Conservation (phyloP, 1,140 invertebrate genomes). For the Galendromus occidentalis region DNA sequence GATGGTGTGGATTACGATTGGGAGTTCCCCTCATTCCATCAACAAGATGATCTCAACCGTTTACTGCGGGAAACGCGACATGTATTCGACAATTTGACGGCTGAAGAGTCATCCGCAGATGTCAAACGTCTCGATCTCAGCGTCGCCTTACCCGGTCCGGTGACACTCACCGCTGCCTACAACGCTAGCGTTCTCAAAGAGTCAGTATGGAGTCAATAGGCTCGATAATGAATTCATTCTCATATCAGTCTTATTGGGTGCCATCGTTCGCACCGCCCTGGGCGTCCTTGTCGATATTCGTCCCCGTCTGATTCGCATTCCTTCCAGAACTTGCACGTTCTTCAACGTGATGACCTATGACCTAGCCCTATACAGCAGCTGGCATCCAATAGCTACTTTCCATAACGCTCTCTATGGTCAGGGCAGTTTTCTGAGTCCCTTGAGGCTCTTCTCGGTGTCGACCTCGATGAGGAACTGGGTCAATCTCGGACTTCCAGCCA, state of each 20-base stretch:
- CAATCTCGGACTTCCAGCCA: neutral
- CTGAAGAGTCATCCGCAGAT: neutral
- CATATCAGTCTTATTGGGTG: too few relatives aligned
- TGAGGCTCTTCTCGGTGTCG: neutral
- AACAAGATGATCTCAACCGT: neutral
- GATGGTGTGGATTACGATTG: conserved; percentile 1
- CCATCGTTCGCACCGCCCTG: too few relatives aligned
- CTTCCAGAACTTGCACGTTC: neutral
- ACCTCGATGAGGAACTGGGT: neutral
- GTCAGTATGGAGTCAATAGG: neutral
- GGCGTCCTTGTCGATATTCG: too few relatives aligned
- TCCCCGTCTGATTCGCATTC: too few relatives aligned
- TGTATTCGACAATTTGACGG: neutral
- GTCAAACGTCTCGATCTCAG: neutral
- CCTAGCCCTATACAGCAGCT: neutral
- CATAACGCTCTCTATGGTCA: conserved; percentile 2
- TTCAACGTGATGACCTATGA: neutral
- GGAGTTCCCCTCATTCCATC: neutral
- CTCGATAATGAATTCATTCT: too few relatives aligned
- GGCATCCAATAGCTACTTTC: neutral
- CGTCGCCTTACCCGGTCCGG: neutral
- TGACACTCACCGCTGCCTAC: neutral
- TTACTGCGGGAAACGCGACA: neutral
- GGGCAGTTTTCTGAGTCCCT: neutral
- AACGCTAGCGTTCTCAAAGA: neutral